Evolutionary conservation across 2,113 vertebrate species (phyloP), one percentile per base, ranked within the genome.

Genomic region (Sinocyclocheilus grahami): DNA sequence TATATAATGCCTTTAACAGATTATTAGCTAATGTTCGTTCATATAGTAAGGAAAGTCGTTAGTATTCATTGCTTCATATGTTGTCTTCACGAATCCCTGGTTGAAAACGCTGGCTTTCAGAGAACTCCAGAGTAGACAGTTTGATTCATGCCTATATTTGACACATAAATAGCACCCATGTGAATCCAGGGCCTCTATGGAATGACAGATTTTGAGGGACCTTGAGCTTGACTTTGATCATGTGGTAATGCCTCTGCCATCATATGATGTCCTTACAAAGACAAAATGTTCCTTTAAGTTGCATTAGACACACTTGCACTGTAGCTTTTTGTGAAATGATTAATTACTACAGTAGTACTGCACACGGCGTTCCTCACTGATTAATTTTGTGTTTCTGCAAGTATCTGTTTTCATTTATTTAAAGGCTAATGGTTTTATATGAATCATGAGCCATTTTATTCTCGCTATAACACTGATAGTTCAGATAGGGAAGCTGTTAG

Each of bases 101-200:
- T 30, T 55, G 1, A 77, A 55, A 53, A 77, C 16, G 24, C 24
- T 77, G 48, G 3, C 48, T 78, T 78, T 46, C 58, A 63, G 37
- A 37, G 42, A 69, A 51, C 6, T n/a, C 75, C 53, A 30, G 30
- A 84, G 63, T 67, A 39, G 69, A 62, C 72, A 2, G 81, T 62
- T 76, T 85, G 84, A 85, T 85, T 78, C 75, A 76, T 69, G 60
- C 48, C 42, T 27, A 92, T 92, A 94, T 94, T 90, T 83, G 92
- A 92, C 86, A 92, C 89, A 92, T 93, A 93, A 94, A 93, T 93
- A 91, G 92, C 88, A 90, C 86, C 78, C 30, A 78, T 58, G 42
- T 62, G 46, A 62, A 82, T 33, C 78, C 75, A 71, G 67, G 53
- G 42, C 53, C 58, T 53, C 58, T 33, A 16, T 82, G 42, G 16